Conservation (phyloP, 2,888 invertebrate species). For the Ganaspis brasiliensis region DNA sequence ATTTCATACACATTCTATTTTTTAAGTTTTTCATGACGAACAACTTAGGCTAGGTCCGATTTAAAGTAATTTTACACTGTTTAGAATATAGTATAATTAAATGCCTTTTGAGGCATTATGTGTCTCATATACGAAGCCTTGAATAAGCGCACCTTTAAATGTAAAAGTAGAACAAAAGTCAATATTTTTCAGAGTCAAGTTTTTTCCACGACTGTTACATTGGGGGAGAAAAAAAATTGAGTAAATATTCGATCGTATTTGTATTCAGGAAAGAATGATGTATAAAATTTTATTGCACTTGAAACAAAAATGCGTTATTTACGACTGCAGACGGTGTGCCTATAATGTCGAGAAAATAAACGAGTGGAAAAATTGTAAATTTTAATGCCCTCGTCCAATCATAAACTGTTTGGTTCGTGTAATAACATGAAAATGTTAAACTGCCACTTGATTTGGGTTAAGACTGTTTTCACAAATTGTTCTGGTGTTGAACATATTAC, state of each 20-base stretch:
- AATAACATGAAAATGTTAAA: slow-evolving; percentile 34
- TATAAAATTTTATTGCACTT: slow-evolving; percentile 31
- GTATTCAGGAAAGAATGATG: slow-evolving; percentile 14
- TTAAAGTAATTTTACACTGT: too few relatives aligned
- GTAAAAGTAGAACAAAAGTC: not conserved
- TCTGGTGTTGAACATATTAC: slow-evolving; percentile 32
- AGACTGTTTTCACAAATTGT: slow-evolving; percentile 14
- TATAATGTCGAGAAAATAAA: slow-evolving; percentile 11
- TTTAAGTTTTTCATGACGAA: too few relatives aligned
- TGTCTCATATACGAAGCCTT: too few relatives aligned
- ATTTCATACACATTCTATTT: too few relatives aligned
- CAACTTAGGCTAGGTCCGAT: too few relatives aligned
- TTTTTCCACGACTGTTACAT: not conserved
- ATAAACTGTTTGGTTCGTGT: slow-evolving; percentile 17
- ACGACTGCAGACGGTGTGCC: not conserved
- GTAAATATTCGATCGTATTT: slow-evolving; percentile 22
- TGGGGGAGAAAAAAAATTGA: not conserved
- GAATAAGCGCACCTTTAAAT: too few relatives aligned
- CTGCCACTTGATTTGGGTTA: slow-evolving; percentile 33
- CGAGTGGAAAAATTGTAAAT: slow-evolving; percentile 2
- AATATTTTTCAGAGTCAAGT: not conserved
- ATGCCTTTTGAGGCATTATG: too few relatives aligned
- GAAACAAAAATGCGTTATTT: slow-evolving; percentile 20
- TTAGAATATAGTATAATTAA: too few relatives aligned
- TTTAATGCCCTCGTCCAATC: slow-evolving; percentile 38